Evolutionary conservation across 2,888 invertebrate species (phyloP).

Genomic region (Dinocampus coccinellae): DNA sequence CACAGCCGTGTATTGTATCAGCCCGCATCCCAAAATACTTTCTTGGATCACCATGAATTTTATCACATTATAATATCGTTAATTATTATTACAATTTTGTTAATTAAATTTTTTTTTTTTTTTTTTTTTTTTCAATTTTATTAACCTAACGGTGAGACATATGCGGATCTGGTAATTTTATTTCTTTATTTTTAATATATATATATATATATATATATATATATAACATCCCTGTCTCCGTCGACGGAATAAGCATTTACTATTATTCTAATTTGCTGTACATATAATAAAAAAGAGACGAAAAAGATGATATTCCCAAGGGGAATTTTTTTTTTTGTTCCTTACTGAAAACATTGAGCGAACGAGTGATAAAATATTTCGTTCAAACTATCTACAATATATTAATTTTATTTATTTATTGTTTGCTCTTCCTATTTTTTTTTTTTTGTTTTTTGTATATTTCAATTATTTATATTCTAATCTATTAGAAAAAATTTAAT

Average conservation of each 20-base stretch:
- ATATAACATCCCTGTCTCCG: not conserved
- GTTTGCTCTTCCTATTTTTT: not conserved
- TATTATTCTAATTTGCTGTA: not conserved
- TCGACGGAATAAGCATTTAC: conserved; percentile 12
- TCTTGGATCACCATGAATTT: conserved; percentile 68
- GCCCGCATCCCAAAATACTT: conserved; percentile 65
- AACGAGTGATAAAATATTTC: not conserved
- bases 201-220: not conserved
- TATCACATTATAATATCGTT: conserved; percentile 65
- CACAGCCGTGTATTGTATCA: conserved; percentile 32
- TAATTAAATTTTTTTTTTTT: too few species aligned
- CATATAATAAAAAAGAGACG: conserved; percentile 4
- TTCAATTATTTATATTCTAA: not conserved
- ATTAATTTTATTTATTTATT: not conserved
- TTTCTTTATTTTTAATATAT: too few species aligned
- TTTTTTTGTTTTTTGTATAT: not conserved
- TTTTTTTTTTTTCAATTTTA: conserved; percentile 50
- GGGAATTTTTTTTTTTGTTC: not conserved
- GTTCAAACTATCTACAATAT: conserved; percentile 3
- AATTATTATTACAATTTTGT: conserved; percentile 39
- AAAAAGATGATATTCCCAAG: conserved; percentile 1
- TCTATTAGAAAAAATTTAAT: not conserved
- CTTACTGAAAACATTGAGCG: not conserved
- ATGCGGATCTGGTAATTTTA: not conserved
- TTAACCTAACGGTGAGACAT: conserved; percentile 25